Conservation (phyloP, 2,888 invertebrate genomes). For the Euclidia mi region DNA sequence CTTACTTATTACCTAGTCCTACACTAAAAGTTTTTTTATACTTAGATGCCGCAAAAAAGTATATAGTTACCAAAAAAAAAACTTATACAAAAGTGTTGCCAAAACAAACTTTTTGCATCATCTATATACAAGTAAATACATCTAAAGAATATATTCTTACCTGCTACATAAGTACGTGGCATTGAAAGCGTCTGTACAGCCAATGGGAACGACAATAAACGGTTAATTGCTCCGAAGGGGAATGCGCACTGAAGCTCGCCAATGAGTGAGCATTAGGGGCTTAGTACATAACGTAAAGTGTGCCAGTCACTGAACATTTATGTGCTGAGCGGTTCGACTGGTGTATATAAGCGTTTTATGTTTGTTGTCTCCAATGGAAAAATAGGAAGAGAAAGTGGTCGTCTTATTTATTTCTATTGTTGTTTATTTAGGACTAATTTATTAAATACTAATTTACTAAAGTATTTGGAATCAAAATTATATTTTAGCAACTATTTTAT, state of each 20-base stretch:
- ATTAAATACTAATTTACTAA: too few species aligned
- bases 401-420: too few species aligned
- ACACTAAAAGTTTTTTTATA: too few species aligned
- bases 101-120: too few species aligned
- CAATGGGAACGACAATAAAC: slow-evolving; percentile 82
- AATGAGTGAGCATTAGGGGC: slow-evolving; percentile 88
- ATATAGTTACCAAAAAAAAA: too few species aligned
- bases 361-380: not conserved
- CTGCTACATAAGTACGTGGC: slow-evolving; percentile 12
- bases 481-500: too few species aligned
- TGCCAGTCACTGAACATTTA: slow-evolving; percentile 53
- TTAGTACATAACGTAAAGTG: slow-evolving; percentile 65
- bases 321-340: slow-evolving; percentile 1
- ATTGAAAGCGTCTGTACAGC: slow-evolving; percentile 39
- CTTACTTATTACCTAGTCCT: too few species aligned
- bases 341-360: not conserved
- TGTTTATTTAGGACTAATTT: too few species aligned
- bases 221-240: slow-evolving; percentile 82
- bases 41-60: too few species aligned
- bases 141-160: slow-evolving; percentile 8
- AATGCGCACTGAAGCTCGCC: slow-evolving; percentile 85
- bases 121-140: not conserved
- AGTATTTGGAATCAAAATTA: too few species aligned
- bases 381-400: too few species aligned
- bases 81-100: too few species aligned